Percentiles rank a stretch among this genome's conserved stretches.
Evolutionary conservation across 2,113 vertebrate genomes (phyloP).

Genomic region (Oryzias woworae): DNA sequence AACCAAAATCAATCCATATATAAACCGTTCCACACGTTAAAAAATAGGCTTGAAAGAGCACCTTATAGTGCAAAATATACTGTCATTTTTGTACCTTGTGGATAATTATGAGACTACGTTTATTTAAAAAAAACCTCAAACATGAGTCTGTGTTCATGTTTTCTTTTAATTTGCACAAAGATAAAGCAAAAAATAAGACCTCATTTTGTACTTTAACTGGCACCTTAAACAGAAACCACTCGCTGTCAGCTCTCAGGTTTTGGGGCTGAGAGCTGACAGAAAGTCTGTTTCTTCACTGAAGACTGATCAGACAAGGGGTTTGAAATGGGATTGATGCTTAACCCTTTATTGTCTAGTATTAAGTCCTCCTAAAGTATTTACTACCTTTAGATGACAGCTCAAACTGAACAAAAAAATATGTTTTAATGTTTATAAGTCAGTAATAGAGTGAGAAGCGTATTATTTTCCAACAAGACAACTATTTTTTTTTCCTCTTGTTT

Average conservation of each 20-base stretch:
- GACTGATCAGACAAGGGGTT: conserved; percentile 87
- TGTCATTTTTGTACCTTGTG: not conserved
- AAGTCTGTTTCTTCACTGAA: conserved; percentile 82
- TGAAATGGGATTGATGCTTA: conserved; percentile 63
- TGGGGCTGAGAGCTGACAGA: conserved; percentile 84
- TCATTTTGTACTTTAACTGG: conserved; percentile 42
- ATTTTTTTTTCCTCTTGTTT: conserved; percentile 38
- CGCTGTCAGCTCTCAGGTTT: conserved; percentile 82
- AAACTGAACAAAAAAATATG: not conserved
- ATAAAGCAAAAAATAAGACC: conserved; percentile 61
- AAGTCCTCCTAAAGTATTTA: conserved; percentile 16
- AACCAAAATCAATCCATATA: too few relatives aligned
- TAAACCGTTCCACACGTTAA: too few relatives aligned
- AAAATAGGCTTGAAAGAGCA: too few relatives aligned
- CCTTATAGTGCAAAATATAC: too few relatives aligned
- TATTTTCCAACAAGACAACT: conserved; percentile 47
- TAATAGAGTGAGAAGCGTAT: conserved; percentile 27
- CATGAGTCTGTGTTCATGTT: not conserved
- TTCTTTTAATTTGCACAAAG: not conserved
- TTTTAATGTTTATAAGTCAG: conserved; percentile 6
- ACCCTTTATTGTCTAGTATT: conserved; percentile 37
- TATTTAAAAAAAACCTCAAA: not conserved
- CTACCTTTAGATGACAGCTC: conserved; percentile 2
- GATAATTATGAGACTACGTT: conserved; percentile 20
- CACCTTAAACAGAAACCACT: conserved; percentile 27